phyloP scores from a whole-genome alignment of 2,888 invertebrate genomes.

The Bellardia pandia region DNA sequence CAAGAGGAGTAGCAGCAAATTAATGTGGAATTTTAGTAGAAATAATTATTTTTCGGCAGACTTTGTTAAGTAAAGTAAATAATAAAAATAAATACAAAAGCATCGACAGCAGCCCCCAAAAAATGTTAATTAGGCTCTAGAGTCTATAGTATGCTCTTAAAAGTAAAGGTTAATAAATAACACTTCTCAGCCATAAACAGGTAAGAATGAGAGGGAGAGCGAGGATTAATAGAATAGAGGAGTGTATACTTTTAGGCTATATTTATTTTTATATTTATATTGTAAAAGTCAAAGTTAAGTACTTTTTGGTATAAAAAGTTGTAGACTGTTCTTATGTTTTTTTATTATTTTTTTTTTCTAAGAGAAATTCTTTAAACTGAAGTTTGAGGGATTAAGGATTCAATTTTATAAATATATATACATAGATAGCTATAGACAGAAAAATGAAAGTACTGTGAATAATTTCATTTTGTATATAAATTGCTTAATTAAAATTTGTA shows the following conservation, averaged over 20 bases:
- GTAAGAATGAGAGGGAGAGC: no score
- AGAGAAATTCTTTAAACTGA: neutral
- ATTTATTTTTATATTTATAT: no score
- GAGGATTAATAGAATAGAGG: no score
- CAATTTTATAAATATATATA: neutral
- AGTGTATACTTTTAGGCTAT: no score
- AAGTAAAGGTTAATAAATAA: slow-evolving; percentile 3
- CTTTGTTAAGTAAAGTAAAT: neutral
- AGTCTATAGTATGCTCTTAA: neutral
- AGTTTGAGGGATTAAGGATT: neutral
- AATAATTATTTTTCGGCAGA: slow-evolving; percentile 2
- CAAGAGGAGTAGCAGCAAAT: neutral
- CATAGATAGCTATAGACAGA: no score
- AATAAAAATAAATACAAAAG: neutral
- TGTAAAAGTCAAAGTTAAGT: neutral
- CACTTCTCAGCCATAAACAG: neutral
- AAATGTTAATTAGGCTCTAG: neutral
- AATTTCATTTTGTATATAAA: neutral
- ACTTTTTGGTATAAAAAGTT: neutral
- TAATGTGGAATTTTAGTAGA: neutral
- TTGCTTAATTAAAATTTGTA: neutral
- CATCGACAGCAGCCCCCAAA: neutral
- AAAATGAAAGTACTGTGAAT: neutral
- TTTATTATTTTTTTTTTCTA: no score
- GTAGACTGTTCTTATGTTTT: neutral